Base-by-base conservation (phyloP, 1,140 invertebrate species). In the Chymomyza costata region DNA sequence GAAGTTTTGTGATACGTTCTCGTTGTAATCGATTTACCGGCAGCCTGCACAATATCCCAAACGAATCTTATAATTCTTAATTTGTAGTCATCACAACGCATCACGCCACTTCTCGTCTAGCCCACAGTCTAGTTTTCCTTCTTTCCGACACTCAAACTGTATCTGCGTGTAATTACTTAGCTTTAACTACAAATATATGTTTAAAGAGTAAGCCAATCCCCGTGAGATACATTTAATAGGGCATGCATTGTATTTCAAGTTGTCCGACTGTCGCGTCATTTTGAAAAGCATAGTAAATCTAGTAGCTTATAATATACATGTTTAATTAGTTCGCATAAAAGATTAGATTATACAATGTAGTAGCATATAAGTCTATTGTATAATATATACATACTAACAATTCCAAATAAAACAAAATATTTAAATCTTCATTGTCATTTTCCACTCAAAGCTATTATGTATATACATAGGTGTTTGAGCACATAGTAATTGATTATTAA, bases 181-280 rank as follows among this genome's bases (percentile, higher is more conserved):
- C 73, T 80, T 80, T 80, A 80, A 80, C 50, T 65, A 61, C 60
- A 52, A 73, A 65, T 73, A 34, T n/a, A 80, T 78, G 34, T 59
- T 41, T 41, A 71, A 71, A 39, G 47, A 40, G 32, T 74, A 65
- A 74, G 64, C 32, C 25, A 16, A 19, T 14, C 14, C 14, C 6
- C 31, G 21, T 8, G n/a, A 48, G 17, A 5, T 25, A 25, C 21
- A 25, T 25, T 25, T 25, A 43, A 39, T 30, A 38, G 10, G 10
- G 5, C 25, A 57, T 25, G 25, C 21, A 5, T 25, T 25, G 21
- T 25, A 25, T 25, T 25, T 25, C 21, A 25, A 25, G 8, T 5
- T 25, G 21, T 25, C 8, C 21, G 21, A 25, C 21, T 8, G 8
- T 5, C 21, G 3, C 45, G 48, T 31, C 41, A 16, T 32, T 21